phyloP scores from a whole-genome alignment of 2,797 vertebrate species.

The Yasuhikotakia modesta region DNA sequence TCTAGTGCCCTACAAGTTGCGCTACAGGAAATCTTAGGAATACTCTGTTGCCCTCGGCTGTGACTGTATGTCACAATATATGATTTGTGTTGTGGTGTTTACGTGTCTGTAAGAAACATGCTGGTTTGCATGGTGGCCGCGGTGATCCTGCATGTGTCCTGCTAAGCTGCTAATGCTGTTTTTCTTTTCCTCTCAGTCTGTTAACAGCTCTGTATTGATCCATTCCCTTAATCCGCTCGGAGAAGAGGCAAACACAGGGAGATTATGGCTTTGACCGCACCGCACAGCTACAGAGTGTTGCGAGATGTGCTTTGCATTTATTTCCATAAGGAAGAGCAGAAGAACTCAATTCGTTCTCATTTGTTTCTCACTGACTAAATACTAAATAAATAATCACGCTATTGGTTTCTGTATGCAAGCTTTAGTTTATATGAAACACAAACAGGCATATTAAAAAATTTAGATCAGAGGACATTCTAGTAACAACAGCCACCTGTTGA shows the following conservation, averaged over 20 bases:
- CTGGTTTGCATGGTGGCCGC: slow-evolving; percentile 31
- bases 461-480: neutral
- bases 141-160: slow-evolving; percentile 41
- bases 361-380: neutral
- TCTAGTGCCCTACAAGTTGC: no score
- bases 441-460: slow-evolving; percentile 6
- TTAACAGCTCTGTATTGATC: slow-evolving; percentile 54
- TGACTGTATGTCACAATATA: no score
- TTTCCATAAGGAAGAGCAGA: slow-evolving; percentile 21
- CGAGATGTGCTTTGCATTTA: slow-evolving; percentile 28
- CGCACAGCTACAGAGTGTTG: slow-evolving; percentile 21
- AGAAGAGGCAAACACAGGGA: slow-evolving; percentile 43
- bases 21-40: no score
- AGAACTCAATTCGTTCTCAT: neutral
- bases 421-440: slow-evolving; percentile 26
- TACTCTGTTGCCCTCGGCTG: no score
- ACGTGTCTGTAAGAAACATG: slow-evolving; percentile 20
- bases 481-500: slow-evolving; percentile 27
- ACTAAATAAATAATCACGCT: slow-evolving; percentile 29
- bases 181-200: slow-evolving; percentile 47
- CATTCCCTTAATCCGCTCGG: slow-evolving; percentile 36
- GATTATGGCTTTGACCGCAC: slow-evolving; percentile 41
- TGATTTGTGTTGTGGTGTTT: neutral
- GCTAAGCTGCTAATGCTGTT: slow-evolving; percentile 44
- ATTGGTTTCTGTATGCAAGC: slow-evolving; percentile 10